Evolutionary conservation across 2,888 invertebrate species (phyloP), one percentile per base, ranked within the genome.

Genomic region (Eupeodes latifasciatus): DNA sequence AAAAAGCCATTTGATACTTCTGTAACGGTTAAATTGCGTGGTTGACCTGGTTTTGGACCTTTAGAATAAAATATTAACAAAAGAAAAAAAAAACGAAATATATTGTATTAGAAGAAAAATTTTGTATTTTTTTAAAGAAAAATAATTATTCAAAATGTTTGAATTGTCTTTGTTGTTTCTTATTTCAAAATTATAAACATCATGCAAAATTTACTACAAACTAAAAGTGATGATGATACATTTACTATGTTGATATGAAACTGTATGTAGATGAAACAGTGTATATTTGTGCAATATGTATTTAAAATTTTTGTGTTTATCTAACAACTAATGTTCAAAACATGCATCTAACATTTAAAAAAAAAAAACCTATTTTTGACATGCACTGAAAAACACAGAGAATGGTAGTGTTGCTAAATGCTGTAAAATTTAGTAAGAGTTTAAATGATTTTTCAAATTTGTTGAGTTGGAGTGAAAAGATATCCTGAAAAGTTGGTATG

Each of bases 1-100:
- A 97, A 95, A 94, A 98, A 98, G 90, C 98, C 98, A 93, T 98
- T 97, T 93, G 96, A 96, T 90, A 97, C 96, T 94, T 98, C 98
- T 71, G 96, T 96, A 89, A 98, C 97, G 76, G 98, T 97, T 91
- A 99, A 95, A 94, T 99, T 98, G 90, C 97, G 95, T 47, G 99
- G 98, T 69, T 97, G 96, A 91, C 97, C 97, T 74, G 99, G 98
- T 94, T 97, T 97, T 83, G 98, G 98, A 94, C 98, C 98, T 98
- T 44, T 69, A 6, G 3, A 6, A n/a, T 6, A 51, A n/a, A 83
- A 19, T 4, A 55, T 61, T 44, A 71, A 53, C 59, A 16, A 67
- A 36, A 27, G 19, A 16, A 36, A 16, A 19, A 19, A 19, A 19
- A 19, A 19, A 19, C 1, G 1, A 19, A 19, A 19, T 19, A 64